A percentile compares a stretch with the other conserved stretches of the same genome.
Conservation (phyloP, 2,888 invertebrate genomes). For the Monoplex corrugatus region DNA sequence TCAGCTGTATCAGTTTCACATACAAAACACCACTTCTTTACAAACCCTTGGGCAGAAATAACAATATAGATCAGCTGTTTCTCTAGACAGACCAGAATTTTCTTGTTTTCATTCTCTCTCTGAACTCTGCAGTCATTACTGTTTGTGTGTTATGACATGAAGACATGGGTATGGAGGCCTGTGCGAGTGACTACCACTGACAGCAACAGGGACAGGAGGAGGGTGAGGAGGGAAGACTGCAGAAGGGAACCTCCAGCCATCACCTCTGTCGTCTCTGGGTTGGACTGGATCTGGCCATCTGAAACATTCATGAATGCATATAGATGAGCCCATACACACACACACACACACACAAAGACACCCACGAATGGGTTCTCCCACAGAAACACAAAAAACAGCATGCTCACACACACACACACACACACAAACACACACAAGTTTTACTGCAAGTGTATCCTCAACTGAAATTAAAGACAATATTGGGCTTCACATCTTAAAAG, state of each 20-base stretch:
- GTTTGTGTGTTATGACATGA: neutral
- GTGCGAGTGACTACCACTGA: neutral
- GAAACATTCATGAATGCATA: conserved; percentile 16
- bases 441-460: no score
- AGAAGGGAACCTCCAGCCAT: conserved; percentile 51
- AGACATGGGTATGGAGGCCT: neutral
- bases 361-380: neutral
- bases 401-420: neutral
- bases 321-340: neutral
- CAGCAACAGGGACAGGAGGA: neutral
- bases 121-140: neutral
- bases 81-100: no score
- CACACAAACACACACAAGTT: neutral
- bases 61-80: no score
- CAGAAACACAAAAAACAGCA: neutral
- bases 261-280: conserved; percentile 59
- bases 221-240: conserved; percentile 41
- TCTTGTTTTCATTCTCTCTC: no score
- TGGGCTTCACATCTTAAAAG: no score
- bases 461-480: no score
- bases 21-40: no score
- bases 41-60: no score
- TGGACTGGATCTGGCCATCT: conserved; percentile 57
- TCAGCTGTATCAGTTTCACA: no score
- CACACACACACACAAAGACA: neutral